Evolutionary conservation across 2,888 invertebrate species (phyloP), one percentile per base, ranked within the genome.

Genomic region (Zygothrica quintamaculata): DNA sequence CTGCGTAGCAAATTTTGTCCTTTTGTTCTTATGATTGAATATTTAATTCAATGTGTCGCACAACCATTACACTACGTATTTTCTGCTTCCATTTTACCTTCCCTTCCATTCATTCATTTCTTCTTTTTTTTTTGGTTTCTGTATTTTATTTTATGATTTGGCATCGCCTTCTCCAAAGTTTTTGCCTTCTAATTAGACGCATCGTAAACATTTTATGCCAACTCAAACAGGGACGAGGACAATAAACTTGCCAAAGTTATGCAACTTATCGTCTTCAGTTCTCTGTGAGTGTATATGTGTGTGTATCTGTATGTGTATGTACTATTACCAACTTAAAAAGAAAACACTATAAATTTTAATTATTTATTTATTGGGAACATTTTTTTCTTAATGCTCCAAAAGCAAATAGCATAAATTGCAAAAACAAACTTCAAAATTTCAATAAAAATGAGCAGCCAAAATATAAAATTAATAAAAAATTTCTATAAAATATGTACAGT

Each of bases 21-120:
- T 65, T 69, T 74, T 68, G 61, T 78, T 77, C 84, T 60, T 74
- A 76, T 85, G 79, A 80, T 80, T 80, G 86, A 80, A 80, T 80
- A 80, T 80, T 80, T 85, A 85, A 85, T 80, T 80, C 86, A 80
- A 80, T 80, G 76, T 80, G 86, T 67, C 59, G 76, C 62, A 58
- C 65, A 42, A 65, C 61, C 64, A 85, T 78, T 79, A 66, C 47
- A 34, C 50, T 66, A 58, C 50, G 48, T 42, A 44, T 52, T 46
- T n/a, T n/a, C n/a, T n/a, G n/a, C n/a, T n/a, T n/a, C n/a, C n/a
- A n/a, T n/a, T n/a, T n/a, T n/a, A n/a, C n/a, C n/a, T n/a, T n/a
- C n/a, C n/a, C n/a, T n/a, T n/a, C n/a, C n/a, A n/a, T n/a, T n/a
- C n/a, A n/a, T n/a, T n/a, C n/a, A n/a, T n/a, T 46, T 61, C 36